These are phyloP conservation scores for Virgularia gustaviana DNA, from an alignment of 92 coral and sea anemone species.

Conservation along the genomic window DNA sequence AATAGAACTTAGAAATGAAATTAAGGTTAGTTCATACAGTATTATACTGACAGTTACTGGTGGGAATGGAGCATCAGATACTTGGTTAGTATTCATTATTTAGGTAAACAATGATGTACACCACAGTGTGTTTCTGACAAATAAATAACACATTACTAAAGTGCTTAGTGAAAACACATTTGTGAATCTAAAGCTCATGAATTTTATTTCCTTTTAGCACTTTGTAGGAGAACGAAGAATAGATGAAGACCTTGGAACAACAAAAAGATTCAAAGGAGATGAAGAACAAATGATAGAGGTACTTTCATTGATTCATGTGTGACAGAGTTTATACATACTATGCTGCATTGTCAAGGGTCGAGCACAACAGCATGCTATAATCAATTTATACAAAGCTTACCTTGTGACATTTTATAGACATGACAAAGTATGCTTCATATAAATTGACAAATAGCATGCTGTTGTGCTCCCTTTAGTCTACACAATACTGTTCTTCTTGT, in stretches of 20 bases:
- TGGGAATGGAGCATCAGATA: too few relatives aligned
- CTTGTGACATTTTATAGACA: not conserved
- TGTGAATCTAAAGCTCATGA: not conserved
- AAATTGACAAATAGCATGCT: too few relatives aligned
- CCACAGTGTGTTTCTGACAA: too few relatives aligned
- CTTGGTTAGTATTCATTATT: too few relatives aligned
- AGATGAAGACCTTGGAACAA: slow-evolving; percentile 94
- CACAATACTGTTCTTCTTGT: not conserved
- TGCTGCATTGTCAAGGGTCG: too few relatives aligned
- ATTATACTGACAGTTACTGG: too few relatives aligned
- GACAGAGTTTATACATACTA: too few relatives aligned
- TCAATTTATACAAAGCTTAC: not conserved
- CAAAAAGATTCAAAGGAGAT: slow-evolving; percentile 78
- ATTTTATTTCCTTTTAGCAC: slow-evolving; percentile 44
- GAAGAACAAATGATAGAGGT: slow-evolving; percentile 75
- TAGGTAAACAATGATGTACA: too few relatives aligned
- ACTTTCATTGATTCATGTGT: not conserved
- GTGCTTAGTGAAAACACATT: not conserved
- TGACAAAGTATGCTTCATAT: not conserved
- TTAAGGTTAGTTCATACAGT: slow-evolving; percentile 72
- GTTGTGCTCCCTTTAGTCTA: too few relatives aligned
- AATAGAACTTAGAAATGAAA: slow-evolving; percentile 69
- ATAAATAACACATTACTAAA: too few relatives aligned
- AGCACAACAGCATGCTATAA: too few relatives aligned
- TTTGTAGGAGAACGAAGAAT: slow-evolving; percentile 91